phyloP scores from a whole-genome alignment of 2,797 vertebrate genomes.

The Nannoperca obscura region DNA sequence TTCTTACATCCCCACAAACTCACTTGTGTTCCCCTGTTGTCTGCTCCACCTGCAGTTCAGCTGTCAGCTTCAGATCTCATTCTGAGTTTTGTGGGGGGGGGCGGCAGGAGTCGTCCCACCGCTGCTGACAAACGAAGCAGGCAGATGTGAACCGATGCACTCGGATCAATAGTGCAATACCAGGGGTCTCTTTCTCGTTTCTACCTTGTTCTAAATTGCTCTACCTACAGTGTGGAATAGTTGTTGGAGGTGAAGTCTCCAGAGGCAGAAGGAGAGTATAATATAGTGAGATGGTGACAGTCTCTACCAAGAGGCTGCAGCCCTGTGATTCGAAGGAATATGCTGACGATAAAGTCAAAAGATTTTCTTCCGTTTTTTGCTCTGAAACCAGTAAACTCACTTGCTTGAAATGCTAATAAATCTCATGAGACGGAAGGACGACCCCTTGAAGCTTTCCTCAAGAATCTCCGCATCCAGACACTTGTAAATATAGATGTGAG shows the following conservation, averaged over 20 bases:
- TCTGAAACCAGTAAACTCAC: constrained; percentile 25
- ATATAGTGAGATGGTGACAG: constrained; percentile 33
- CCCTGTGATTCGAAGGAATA: constrained; percentile 19
- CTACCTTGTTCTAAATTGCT: constrained; percentile 62
- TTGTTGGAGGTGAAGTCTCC: constrained; percentile 45
- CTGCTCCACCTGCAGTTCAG: constrained; percentile 61
- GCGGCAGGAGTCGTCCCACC: constrained; percentile 25
- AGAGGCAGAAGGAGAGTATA: constrained; percentile 26
- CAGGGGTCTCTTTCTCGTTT: constrained; percentile 47
- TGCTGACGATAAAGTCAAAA: constrained; percentile 36
- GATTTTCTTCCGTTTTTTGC: neutral
- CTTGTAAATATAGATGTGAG: neutral
- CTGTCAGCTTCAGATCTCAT: constrained; percentile 63
- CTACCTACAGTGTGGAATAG: constrained; percentile 35
- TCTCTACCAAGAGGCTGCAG: constrained; percentile 24
- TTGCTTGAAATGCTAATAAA: constrained; percentile 27
- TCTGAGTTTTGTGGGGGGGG: constrained; percentile 55
- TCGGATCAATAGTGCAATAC: constrained; percentile 68
- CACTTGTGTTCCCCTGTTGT: constrained; percentile 25
- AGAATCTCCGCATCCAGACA: neutral
- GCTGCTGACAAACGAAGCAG: constrained; percentile 43
- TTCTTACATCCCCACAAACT: constrained; percentile 22
- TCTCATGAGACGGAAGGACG: neutral
- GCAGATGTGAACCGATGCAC: constrained; percentile 63
- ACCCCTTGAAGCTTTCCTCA: neutral